phyloP scores from a whole-genome alignment of 2,888 invertebrate genomes.

The Phorcus lineatus region DNA sequence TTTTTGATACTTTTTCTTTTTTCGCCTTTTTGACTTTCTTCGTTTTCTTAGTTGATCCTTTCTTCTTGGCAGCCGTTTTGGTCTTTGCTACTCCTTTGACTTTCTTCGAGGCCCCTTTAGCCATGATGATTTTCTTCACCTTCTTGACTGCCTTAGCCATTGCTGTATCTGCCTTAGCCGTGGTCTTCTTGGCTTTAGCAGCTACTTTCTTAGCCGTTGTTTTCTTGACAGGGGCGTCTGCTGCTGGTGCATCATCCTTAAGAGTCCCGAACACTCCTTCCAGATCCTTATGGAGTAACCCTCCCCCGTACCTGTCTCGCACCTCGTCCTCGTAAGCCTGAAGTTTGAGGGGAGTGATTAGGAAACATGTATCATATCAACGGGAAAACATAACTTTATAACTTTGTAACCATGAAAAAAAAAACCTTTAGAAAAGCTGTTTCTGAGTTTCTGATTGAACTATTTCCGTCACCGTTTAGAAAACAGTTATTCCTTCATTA shows the following conservation, averaged over 20 bases:
- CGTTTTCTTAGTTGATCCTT: neutral
- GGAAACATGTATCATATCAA: no score
- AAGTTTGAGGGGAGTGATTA: neutral
- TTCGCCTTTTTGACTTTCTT: neutral
- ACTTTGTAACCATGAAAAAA: no score
- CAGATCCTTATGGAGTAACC: constrained; percentile 48
- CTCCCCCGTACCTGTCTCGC: constrained; percentile 38
- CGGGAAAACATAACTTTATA: no score
- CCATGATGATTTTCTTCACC: neutral
- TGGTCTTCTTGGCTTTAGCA: neutral
- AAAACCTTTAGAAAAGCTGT: no score
- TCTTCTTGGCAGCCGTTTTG: neutral
- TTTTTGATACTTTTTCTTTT: neutral
- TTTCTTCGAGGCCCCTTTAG: neutral
- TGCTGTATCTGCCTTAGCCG: neutral
- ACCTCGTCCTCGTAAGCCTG: constrained; percentile 45
- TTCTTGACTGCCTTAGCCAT: neutral
- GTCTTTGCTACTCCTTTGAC: neutral
- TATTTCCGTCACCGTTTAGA: no score
- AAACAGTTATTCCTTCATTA: no score
- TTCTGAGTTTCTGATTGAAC: no score
- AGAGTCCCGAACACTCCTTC: constrained; percentile 58
- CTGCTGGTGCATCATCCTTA: constrained; percentile 3
- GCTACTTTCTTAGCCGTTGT: neutral
- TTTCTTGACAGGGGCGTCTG: neutral